Conservation (phyloP, 1,140 invertebrate species). For the Tenebrio molitor region DNA sequence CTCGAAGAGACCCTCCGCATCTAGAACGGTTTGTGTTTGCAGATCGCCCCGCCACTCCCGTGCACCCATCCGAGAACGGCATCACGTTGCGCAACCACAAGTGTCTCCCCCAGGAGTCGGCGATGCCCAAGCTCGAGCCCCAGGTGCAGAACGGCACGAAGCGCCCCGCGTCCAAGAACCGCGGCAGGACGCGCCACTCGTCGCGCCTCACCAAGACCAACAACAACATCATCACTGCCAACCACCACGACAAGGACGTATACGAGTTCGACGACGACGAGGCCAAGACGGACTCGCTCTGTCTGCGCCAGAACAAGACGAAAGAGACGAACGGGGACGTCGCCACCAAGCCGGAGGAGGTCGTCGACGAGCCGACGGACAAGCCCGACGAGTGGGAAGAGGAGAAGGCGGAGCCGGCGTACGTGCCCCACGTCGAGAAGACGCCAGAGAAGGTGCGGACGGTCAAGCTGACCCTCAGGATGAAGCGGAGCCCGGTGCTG, state of each 20-base stretch:
- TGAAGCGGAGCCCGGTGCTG: constrained; percentile 87
- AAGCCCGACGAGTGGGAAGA: constrained; percentile 1
- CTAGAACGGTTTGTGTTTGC: too few species aligned
- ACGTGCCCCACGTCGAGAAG: constrained; percentile 45
- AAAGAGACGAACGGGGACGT: constrained; percentile 46
- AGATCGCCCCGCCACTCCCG: constrained; percentile 31
- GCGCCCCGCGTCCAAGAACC: neutral
- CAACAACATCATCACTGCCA: constrained; percentile 44
- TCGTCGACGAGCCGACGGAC: constrained; percentile 44
- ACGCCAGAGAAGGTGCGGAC: constrained; percentile 67
- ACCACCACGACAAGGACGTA: constrained; percentile 65
- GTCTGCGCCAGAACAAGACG: constrained; percentile 52
- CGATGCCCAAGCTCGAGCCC: constrained; percentile 36
- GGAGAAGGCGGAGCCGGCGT: constrained; percentile 48
- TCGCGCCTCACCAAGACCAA: neutral
- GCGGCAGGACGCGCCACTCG: constrained; percentile 19
- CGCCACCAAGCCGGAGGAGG: neutral
- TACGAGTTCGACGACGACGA: constrained; percentile 69
- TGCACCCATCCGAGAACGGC: constrained; percentile 56
- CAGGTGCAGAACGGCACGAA: constrained; percentile 49
- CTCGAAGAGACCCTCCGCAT: too few species aligned
- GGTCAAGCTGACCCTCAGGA: constrained; percentile 85
- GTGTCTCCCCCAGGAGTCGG: too few species aligned
- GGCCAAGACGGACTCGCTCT: constrained; percentile 44
- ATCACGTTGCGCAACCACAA: constrained; percentile 75